Conservation (phyloP, 2,113 vertebrate genomes). For the Hippocampus barbouri region DNA sequence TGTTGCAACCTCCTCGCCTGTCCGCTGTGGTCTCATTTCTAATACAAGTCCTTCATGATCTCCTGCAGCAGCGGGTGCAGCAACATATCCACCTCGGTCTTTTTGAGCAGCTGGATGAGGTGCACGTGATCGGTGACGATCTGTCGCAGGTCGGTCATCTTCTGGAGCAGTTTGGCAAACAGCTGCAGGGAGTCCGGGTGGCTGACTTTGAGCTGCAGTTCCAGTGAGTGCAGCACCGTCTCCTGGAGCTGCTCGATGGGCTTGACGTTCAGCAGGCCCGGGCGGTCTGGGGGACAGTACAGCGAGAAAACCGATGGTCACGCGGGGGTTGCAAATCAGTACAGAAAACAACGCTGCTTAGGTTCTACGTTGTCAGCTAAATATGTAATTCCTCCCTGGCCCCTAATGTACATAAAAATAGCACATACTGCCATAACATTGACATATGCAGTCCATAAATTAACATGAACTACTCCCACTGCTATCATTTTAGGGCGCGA, state of each 20-base stretch:
- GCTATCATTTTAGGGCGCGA: too few relatives aligned
- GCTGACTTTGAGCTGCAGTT: conserved; percentile 93
- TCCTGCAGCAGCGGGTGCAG: conserved; percentile 95
- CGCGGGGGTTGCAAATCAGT: background rate
- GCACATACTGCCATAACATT: too few relatives aligned
- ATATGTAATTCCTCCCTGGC: background rate
- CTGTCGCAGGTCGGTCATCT: conserved; percentile 99
- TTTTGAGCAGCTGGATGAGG: conserved; percentile 89
- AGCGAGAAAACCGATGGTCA: background rate
- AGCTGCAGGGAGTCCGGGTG: conserved; percentile 94
- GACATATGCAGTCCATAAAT: too few relatives aligned
- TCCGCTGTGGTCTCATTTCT: conserved; percentile 44
- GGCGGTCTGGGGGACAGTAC: conserved; percentile 79
- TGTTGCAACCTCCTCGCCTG: conserved; percentile 6
- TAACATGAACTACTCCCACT: too few relatives aligned
- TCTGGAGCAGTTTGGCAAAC: conserved; percentile 96
- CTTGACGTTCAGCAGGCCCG: conserved; percentile 92
- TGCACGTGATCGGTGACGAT: conserved; percentile 95
- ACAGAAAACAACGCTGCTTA: background rate
- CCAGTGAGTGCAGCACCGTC: conserved; percentile 89
- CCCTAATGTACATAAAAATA: background rate
- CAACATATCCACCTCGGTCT: conserved; percentile 90
- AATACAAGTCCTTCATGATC: conserved; percentile 98
- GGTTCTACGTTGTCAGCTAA: background rate
- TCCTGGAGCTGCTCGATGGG: conserved; percentile 97